phyloP scores from a whole-genome alignment of 2,113 vertebrate genomes.

The Mobula hypostoma region DNA sequence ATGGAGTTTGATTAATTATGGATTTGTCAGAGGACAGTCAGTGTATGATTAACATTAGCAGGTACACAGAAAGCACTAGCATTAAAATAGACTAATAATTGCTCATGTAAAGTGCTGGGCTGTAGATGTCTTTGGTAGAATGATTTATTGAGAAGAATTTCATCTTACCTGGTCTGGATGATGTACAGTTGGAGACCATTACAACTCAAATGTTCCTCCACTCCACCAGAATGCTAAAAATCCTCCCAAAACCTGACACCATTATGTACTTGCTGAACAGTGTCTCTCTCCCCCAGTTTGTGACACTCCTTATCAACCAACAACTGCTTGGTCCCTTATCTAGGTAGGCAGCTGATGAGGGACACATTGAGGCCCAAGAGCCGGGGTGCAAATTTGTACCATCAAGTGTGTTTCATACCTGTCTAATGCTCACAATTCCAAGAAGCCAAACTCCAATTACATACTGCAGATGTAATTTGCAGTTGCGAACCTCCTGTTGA shows the following conservation, averaged over 20 bases:
- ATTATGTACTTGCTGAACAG: neutral
- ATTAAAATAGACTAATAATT: neutral
- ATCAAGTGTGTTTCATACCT: neutral
- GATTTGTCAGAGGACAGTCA: neutral
- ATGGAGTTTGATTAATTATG: neutral
- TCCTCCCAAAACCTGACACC: neutral
- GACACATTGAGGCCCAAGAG: neutral
- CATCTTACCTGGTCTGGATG: neutral
- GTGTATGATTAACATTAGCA: neutral
- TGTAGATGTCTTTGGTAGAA: neutral
- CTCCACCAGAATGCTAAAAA: neutral
- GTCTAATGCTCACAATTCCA: neutral
- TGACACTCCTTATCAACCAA: neutral
- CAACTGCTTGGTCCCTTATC: neutral
- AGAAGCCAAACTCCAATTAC: neutral
- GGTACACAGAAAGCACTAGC: neutral
- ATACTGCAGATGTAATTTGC: neutral
- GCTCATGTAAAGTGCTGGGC: neutral
- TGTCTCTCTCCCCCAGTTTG: neutral
- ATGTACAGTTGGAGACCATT: neutral
- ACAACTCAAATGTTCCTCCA: neutral
- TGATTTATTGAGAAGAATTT: neutral
- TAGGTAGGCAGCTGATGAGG: neutral
- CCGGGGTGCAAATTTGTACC: neutral
- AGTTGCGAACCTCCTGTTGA: neutral